These are phyloP conservation scores for Rugalucina vietnamica DNA, from an alignment of 2,888 invertebrate genomes.

Conservation along the genomic window DNA sequence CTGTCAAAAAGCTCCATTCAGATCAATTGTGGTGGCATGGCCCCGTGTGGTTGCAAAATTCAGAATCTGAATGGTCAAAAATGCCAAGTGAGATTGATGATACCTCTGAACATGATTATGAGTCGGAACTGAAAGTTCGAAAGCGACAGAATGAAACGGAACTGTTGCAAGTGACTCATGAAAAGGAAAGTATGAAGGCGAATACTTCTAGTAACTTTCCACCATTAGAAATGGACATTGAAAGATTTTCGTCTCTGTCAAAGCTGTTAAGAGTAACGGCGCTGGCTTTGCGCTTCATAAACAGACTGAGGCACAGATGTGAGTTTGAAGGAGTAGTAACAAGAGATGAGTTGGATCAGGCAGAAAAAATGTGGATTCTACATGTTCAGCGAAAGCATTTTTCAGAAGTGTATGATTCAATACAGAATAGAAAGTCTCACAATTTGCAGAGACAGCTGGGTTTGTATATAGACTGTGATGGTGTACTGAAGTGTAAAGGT, in stretches of 20 bases:
- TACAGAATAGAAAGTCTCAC: no score
- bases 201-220: background rate
- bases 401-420: no score
- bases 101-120: background rate
- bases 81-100: background rate
- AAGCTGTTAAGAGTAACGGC: constrained; percentile 15
- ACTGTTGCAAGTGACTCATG: background rate
- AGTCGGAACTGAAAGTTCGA: constrained; percentile 3
- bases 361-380: no score
- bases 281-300: background rate
- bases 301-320: no score
- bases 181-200: background rate
- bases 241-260: constrained; percentile 8
- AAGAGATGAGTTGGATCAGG: no score
- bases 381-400: no score
- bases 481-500: no score
- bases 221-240: background rate
- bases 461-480: no score
- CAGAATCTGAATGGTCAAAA: background rate
- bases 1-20: background rate
- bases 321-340: no score
- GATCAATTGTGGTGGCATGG: constrained; percentile 30
- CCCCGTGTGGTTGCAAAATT: constrained; percentile 3
- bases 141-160: background rate
- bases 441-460: no score